Evolutionary conservation across 2,797 vertebrate species (phyloP), one percentile per base, ranked within the genome.

Genomic region (Brachyrhaphis roseni): DNA sequence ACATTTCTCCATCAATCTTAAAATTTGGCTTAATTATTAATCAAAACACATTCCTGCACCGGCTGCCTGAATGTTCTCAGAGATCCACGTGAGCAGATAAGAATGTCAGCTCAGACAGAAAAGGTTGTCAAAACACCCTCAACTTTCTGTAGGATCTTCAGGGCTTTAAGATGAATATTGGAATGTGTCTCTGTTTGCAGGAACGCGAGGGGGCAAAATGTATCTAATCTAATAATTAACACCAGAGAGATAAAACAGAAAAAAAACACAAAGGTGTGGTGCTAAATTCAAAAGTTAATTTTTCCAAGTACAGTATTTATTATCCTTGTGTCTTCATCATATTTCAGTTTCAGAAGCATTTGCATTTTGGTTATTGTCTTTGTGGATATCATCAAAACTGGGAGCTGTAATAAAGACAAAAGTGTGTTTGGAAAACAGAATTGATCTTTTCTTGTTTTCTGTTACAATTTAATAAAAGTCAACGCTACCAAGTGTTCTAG

Each of bases 11-110:
- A 80, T 93, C 93, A 91, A 92, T 92, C 43, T 89, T 84, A 89
- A 91, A 93, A 94, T 95, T 95, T 92, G 80, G 90, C 92, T 93
- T 82, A 94, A 95, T 95, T 94, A 94, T 89, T 80, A 89, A 84
- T 89, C 86, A 93, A 93, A 95, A 95, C 84, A 95, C 93, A 96
- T 94, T 95, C 92, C 94, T 94, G 62, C 0, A 18, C 71, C 34
- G 81, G 68, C 91, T 84, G 88, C 90, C 89, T 86, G 84, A 85
- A 87, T 53, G 80, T 87, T 91, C 73, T 11, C 79, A 71, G 85
- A 82, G 92, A 84, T 93, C 86, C 82, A 84, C 73, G 85, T 81
- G 81, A 84, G 87, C 59, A 89, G 92, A 94, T 88, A 93, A 90
- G 83, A 77, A 89, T 47, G 78, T 84, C 75, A 51, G 78, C 82